Evolutionary conservation across 2,113 vertebrate genomes (phyloP).

Genomic region (Megaptera novaeangliae): DNA sequence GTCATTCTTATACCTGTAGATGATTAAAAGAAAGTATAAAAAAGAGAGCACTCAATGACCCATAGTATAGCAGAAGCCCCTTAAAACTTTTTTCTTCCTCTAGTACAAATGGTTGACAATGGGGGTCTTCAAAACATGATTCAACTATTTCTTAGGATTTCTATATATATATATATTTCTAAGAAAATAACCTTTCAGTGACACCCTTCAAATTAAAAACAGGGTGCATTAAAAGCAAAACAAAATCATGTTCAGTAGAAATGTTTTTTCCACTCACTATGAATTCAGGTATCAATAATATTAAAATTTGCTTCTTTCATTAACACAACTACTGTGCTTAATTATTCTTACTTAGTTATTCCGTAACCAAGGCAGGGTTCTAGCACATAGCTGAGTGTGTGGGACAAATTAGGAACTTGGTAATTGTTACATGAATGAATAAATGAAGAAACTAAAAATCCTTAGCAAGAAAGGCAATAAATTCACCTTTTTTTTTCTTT

Average conservation of each 20-base stretch:
- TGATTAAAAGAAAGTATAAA: neutral
- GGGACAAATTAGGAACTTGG: neutral
- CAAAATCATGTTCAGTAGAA: neutral
- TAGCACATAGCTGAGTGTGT: neutral
- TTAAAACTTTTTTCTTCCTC: conserved; percentile 20
- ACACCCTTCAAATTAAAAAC: conserved; percentile 25
- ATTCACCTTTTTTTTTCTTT: neutral
- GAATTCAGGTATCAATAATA: neutral
- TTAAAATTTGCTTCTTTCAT: neutral
- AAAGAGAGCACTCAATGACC: neutral
- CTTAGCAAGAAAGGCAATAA: neutral
- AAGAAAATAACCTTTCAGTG: conserved; percentile 9
- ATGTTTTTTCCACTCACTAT: neutral
- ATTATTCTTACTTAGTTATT: neutral
- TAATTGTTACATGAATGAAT: neutral
- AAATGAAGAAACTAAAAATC: neutral
- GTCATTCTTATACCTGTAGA: neutral
- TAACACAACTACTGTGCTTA: neutral
- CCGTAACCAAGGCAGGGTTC: neutral
- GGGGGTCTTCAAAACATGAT: conserved; percentile 16
- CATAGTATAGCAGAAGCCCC: neutral
- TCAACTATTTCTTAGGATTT: conserved; percentile 29
- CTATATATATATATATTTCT: neutral
- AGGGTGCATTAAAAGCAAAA: neutral
- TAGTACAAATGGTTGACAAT: neutral